Evolutionary conservation across 2,113 vertebrate genomes (phyloP), one percentile per base, ranked within the genome.

Genomic region (Chionodraco myersi): DNA sequence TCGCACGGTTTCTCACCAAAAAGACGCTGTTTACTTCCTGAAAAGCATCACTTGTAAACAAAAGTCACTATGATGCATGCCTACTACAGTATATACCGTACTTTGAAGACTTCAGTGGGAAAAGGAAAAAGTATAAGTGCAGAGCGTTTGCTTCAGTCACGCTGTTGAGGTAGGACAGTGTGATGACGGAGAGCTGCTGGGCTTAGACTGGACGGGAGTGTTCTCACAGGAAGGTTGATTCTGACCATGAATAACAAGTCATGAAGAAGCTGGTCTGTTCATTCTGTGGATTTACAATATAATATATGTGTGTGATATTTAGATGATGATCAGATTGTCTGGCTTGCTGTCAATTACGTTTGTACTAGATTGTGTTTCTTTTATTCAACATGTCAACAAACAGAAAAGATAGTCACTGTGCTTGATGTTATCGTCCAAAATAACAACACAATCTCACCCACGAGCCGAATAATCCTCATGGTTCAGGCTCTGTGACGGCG

Each of bases 171-270:
- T 60, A n/a, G n/a, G 59, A 52, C 36, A 5, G 26, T 58, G 48
- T 54, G 68, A 54, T 26, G 68, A 63, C 36, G 49, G 51, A 36
- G 67, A 66, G 36, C 2, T 52, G 72, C 44, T 7, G 41, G 10
- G 51, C 48, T 70, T 64, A 44, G 45, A 44, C 23, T 70, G 69
- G 63, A 49, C 2, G 9, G 49, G 62, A 71, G 52, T 59, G 58
- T 63, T 88, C 11, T 45, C 23, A 26, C 23, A 47, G 44, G 83
- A 87, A 84, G 71, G 80, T 57, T 30, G 67, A 53, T 69, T 68
- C 69, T 59, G 30, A 72, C 61, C 16, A 11, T 64, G 52, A 53
- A 16, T 12, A 16, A 48, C 36, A 53, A n/a, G 51, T 13, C 26
- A 41, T 14, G 1, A 57, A 54, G 5, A 16, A 0, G 21, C 21